A percentile compares a stretch with the other conserved stretches of the same genome.
phyloP scores from a whole-genome alignment of 2,797 vertebrate species.

The Dicrostonyx torquatus region DNA sequence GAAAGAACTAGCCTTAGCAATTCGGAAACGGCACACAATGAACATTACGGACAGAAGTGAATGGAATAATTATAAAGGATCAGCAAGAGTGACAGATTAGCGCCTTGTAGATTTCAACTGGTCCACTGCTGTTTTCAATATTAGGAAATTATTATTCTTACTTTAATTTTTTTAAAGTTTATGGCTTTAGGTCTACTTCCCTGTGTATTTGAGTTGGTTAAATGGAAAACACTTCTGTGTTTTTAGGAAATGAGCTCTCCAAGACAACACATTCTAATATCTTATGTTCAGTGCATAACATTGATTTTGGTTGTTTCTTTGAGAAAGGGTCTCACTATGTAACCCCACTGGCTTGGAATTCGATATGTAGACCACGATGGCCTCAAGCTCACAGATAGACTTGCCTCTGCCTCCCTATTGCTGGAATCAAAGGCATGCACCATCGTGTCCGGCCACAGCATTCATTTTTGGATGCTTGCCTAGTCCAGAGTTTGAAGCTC shows the following conservation, averaged over 20 bases:
- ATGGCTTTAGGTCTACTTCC: not conserved
- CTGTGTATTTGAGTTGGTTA: not conserved
- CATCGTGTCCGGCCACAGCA: not conserved
- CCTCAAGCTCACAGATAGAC: not conserved
- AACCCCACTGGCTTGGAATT: not conserved
- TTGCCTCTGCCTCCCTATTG: not conserved
- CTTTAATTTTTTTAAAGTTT: not conserved
- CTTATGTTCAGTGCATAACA: not conserved
- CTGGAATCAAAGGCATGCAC: not conserved
- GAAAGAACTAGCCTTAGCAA: not conserved
- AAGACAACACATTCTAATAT: not conserved
- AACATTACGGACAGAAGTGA: not conserved
- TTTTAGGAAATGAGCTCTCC: not conserved
- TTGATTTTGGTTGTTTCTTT: constrained; percentile 19
- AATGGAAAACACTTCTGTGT: not conserved
- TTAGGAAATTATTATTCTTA: not conserved
- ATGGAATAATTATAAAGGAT: not conserved
- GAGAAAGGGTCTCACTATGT: not conserved
- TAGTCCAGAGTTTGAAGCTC: not conserved
- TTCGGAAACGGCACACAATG: not conserved
- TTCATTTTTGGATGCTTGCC: constrained; percentile 11
- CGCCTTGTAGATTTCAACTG: not conserved
- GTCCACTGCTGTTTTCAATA: not conserved
- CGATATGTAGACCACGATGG: not conserved
- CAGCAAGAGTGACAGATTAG: not conserved